Evolutionary conservation across 1,140 invertebrate species (phyloP), one percentile per base, ranked within the genome.

Genomic region (Drosophila kurseongensis): DNA sequence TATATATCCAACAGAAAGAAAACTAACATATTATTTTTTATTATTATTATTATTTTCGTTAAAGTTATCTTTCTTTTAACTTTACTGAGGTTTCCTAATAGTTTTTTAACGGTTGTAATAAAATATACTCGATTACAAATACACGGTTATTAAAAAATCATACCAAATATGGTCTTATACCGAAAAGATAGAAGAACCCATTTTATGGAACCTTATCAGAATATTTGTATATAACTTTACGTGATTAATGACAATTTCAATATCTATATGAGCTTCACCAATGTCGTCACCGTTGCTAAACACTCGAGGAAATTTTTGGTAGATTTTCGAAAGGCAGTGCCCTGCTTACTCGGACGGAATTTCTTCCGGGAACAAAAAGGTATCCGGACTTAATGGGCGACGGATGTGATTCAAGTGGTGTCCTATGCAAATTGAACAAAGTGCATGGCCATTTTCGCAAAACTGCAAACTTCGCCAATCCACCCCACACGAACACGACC

Each of bases 351-450:
- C 23, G 12, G 10, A n/a, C 10, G 5, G 5, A 42, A 55, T 50
- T 12, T 29, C 27, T 18, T 13, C 12, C 10, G 27, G 45, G 13
- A 40, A 51, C 48, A 59, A 69, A 51, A 32, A 65, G 57, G 44
- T 35, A 36, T 16, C 41, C 51, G 13, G 44, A 7, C n/a, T 27
- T 47, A 71, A 71, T 48, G 41, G 52, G 12, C 68, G 36, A 50
- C 74, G 81, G 73, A 80, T 66, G 77, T 77, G 61, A 14, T 32
- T 78, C 54, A 58, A 56, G 80, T 60, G 55, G 57, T 56, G 67
- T 47, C 55, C 23, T 59, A 73, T 72, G 82, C 82, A 88, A 88
- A 89, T 78, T 40, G 47, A 42, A 13, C 38, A 68, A 74, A 71
- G 47, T 77, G 75, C 75, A 74, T 44, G 60, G 74, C 50, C 74